A percentile compares a stretch with the other conserved stretches of the same genome.
phyloP scores from a whole-genome alignment of 2,797 vertebrate genomes.

The Diglossa cyanea region DNA sequence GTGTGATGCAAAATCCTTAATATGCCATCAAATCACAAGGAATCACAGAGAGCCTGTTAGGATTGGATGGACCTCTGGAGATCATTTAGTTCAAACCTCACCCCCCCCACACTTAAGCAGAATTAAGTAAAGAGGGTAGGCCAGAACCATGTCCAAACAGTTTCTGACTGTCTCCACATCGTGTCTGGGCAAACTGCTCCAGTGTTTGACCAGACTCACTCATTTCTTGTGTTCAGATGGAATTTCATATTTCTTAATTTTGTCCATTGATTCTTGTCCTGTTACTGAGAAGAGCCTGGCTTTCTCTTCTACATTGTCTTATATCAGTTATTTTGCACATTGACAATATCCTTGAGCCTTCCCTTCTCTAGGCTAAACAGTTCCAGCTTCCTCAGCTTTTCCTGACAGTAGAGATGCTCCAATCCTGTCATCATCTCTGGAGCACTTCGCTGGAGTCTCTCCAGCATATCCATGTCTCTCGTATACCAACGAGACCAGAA shows the following conservation, averaged over 20 bases:
- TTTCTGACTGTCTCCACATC: not conserved
- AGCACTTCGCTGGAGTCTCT: not conserved
- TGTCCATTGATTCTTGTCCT: not conserved
- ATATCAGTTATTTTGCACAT: not conserved
- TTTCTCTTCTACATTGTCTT: not conserved
- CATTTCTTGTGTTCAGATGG: not conserved
- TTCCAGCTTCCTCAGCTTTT: not conserved
- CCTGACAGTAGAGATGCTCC: not conserved
- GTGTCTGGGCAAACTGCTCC: not conserved
- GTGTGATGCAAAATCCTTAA: not conserved
- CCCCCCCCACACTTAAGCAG: accelerated
- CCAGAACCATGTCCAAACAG: not conserved
- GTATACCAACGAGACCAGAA: not conserved
- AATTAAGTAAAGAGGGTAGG: not conserved
- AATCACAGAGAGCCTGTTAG: not conserved
- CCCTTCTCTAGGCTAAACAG: not conserved
- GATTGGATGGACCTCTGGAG: not conserved
- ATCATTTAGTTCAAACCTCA: accelerated
- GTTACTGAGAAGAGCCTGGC: not conserved
- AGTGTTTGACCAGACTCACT: not conserved
- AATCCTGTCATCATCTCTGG: not conserved
- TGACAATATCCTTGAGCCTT: not conserved
- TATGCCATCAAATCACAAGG: not conserved
- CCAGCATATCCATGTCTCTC: not conserved
- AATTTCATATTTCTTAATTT: not conserved